These are phyloP conservation scores for Lithobates sylvaticus DNA, from an alignment of 2,797 vertebrate species.

Conservation along the genomic window DNA sequence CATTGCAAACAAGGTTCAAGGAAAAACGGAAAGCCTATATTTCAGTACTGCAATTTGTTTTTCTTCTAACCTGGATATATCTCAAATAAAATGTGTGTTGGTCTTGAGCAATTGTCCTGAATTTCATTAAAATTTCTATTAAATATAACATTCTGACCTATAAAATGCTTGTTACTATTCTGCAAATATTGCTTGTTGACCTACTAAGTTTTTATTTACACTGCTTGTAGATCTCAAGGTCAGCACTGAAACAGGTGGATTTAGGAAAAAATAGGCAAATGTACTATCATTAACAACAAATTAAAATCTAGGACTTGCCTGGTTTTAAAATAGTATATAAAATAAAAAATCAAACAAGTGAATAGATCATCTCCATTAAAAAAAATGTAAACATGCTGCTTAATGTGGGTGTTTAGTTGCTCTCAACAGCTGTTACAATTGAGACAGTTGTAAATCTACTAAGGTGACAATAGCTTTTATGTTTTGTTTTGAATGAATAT, in stretches of 20 bases:
- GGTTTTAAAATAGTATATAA: neutral
- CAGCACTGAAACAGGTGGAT: neutral
- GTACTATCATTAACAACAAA: neutral
- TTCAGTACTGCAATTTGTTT: too few relatives aligned
- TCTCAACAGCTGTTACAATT: neutral
- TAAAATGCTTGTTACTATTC: neutral
- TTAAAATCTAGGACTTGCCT: neutral
- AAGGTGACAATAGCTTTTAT: too few relatives aligned
- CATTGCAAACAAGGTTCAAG: too few relatives aligned
- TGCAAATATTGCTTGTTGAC: too few relatives aligned
- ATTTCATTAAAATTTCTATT: neutral
- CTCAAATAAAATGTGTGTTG: neutral
- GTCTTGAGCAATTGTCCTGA: neutral
- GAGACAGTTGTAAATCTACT: too few relatives aligned
- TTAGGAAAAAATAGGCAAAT: too few relatives aligned
- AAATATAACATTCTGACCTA: neutral
- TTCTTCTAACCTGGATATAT: neutral
- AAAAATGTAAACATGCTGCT: rapidly evolving
- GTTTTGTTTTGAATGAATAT: too few relatives aligned
- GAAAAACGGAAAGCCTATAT: too few relatives aligned
- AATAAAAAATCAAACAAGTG: neutral
- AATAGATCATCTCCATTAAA: neutral
- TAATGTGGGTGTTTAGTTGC: neutral
- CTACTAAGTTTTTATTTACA: too few relatives aligned
- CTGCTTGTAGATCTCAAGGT: too few relatives aligned